Percentiles rank a stretch among this genome's conserved stretches.
Evolutionary conservation across 1,140 invertebrate species (phyloP).

Genomic region (Amyelois transitella): DNA sequence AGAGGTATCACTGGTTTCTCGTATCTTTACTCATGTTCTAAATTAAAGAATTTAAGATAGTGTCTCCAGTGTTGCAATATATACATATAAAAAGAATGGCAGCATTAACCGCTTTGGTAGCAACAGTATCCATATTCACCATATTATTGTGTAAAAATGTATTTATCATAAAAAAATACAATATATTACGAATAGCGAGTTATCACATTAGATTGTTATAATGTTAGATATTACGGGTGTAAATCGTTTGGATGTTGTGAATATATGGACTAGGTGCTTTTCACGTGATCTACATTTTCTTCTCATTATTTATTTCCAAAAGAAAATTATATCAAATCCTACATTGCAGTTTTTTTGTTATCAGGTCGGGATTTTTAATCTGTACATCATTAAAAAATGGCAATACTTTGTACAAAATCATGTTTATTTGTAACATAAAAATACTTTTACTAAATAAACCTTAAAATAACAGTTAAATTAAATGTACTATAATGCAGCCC

Average conservation of each 20-base stretch:
- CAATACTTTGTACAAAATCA: slow-evolving; percentile 33
- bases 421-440: neutral
- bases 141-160: slow-evolving; percentile 27
- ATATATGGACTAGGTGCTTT: slow-evolving; percentile 52
- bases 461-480: neutral
- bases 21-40: slow-evolving; percentile 20
- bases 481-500: neutral
- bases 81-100: neutral
- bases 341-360: too few species aligned
- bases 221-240: slow-evolving; percentile 51
- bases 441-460: neutral
- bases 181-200: slow-evolving; percentile 27
- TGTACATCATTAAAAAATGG: too few species aligned
- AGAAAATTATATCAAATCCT: neutral
- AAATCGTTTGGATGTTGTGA: slow-evolving; percentile 42
- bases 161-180: slow-evolving; percentile 3
- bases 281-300: neutral
- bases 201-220: slow-evolving; percentile 48
- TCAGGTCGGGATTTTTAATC: too few species aligned
- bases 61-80: neutral
- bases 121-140: slow-evolving; percentile 5
- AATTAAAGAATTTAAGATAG: slow-evolving; percentile 10
- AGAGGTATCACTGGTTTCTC: slow-evolving; percentile 5
- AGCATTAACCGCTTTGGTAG: neutral
- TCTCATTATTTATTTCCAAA: neutral